These are phyloP conservation scores for Glossophaga mutica DNA, from an alignment of 2,797 vertebrate genomes.

Conservation along the genomic window DNA sequence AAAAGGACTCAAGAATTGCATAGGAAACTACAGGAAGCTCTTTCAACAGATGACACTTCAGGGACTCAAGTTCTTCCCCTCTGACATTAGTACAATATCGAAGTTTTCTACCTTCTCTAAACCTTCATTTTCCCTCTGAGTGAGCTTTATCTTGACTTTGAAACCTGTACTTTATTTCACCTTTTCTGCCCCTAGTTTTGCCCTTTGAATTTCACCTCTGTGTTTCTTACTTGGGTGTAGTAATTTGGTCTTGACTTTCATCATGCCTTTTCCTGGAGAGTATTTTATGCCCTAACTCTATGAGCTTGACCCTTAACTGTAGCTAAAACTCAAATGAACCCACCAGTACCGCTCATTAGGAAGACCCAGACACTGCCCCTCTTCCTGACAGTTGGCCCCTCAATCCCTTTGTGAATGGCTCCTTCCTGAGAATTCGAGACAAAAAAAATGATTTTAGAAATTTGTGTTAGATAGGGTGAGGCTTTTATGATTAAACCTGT, in stretches of 20 bases:
- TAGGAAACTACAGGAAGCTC: not conserved
- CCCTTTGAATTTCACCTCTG: not conserved
- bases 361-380: not conserved
- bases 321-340: not conserved
- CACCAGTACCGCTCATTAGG: not conserved
- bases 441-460: not conserved
- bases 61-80: not conserved
- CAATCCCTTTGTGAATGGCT: not conserved
- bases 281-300: slow-evolving; percentile 1
- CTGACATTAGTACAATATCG: not conserved
- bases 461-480: not conserved
- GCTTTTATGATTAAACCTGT: not conserved
- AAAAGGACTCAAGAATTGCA: not conserved
- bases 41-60: not conserved
- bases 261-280: not conserved
- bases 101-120: not conserved
- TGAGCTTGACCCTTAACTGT: not conserved
- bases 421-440: not conserved
- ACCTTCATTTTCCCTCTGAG: not conserved
- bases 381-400: not conserved
- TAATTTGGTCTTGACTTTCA: not conserved
- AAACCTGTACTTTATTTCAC: not conserved
- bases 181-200: not conserved
- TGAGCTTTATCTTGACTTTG: slow-evolving; percentile 15
- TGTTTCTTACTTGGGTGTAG: not conserved